These are phyloP conservation scores for Corydoras maculifer DNA, from an alignment of 2,113 vertebrate species.

Conservation along the genomic window DNA sequence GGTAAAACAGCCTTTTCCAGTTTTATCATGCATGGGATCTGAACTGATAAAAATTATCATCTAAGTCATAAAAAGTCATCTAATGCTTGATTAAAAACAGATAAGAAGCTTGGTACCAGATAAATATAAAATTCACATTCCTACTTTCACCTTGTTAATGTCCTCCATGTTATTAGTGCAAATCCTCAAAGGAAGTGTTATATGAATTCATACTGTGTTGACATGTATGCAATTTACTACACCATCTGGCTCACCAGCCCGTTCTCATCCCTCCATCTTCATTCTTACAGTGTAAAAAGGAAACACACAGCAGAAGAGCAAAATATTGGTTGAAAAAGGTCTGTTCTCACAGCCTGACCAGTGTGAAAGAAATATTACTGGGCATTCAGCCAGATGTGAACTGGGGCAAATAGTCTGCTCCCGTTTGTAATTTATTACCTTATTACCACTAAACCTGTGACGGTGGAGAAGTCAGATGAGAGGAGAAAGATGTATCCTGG, in stretches of 20 bases:
- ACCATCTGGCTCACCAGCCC: constrained; percentile 19
- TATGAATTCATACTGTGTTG: constrained; percentile 15
- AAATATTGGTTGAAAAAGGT: no score
- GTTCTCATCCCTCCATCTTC: neutral
- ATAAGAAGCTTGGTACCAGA: neutral
- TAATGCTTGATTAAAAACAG: neutral
- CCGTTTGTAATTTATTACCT: constrained; percentile 63
- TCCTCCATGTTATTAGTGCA: neutral
- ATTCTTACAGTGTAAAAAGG: neutral
- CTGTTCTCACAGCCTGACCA: constrained; percentile 17
- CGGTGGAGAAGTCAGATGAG: neutral
- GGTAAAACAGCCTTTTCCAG: no score
- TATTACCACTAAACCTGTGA: constrained; percentile 46
- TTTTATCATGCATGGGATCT: no score
- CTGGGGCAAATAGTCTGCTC: constrained; percentile 46
- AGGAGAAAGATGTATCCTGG: no score
- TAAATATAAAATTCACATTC: neutral
- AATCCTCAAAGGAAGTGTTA: neutral
- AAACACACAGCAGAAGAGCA: neutral
- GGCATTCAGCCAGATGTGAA: constrained; percentile 53
- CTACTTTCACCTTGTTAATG: neutral
- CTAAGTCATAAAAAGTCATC: no score
- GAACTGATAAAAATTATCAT: no score
- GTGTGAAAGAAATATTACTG: constrained; percentile 47
- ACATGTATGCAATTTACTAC: constrained; percentile 21